Evolutionary conservation across 2,888 invertebrate genomes (phyloP), one percentile per base, ranked within the genome.

Genomic region (Chrysolina haemoptera): DNA sequence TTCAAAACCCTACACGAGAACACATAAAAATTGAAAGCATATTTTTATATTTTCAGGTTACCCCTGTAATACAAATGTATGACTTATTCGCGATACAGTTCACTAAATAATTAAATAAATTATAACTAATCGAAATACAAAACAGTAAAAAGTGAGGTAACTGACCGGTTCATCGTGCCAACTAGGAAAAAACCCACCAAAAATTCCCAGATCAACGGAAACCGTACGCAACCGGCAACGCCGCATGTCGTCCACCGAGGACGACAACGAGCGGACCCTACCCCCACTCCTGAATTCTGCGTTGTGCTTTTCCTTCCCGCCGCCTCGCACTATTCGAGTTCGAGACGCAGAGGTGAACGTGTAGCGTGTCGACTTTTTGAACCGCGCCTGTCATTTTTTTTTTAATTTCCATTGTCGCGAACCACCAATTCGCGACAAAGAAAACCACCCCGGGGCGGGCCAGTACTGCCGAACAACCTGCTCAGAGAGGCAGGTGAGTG

Each of bases 271-370:
- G 71, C 76, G 74, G 75, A 66, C 76, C 77, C 77, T 68, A 27
- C 75, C 78, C 79, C 80, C 76, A 79, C 81, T 78, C 77, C 74
- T 72, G 73, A 76, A 74, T 80, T 77, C 80, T 72, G 79, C 80
- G 80, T 78, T 82, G 82, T 80, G 76, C 80, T 78, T 80, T 79
- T 80, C 80, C 82, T 80, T 82, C 79, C 81, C 83, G 83, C 83
- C 43, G 20, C 41, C 22, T 65, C 65, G 27, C 50, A 9, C 53
- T 41, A 83, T 83, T 83, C 83, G 84, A 83, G 83, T 81, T 77
- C 77, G 79, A 78, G 79, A 77, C 73, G 77, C 74, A 78, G 78
- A 74, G 70, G 66, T 46, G 70, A 40, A 9, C 48, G 75, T 64
- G 70, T 64, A 70, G 53, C 27, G 40, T 69, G 73, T 76, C 53